A percentile compares a stretch with the other conserved stretches of the same genome.
Conservation (phyloP, 2,888 invertebrate genomes). For the Nemurella pictetii region DNA sequence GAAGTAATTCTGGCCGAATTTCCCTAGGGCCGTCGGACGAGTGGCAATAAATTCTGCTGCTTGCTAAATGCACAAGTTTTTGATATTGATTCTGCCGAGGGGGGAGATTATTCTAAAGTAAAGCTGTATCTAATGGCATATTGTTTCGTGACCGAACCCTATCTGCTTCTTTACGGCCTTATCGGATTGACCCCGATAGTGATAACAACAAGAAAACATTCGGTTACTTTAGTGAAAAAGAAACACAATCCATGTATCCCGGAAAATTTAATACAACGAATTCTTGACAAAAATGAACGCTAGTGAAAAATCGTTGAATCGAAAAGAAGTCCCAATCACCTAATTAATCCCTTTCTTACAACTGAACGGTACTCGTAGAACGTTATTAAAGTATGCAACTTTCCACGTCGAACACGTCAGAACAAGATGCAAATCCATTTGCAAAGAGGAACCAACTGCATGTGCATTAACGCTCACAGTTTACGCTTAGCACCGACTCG, state of each 20-base stretch:
- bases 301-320: too few relatives aligned
- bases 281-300: too few relatives aligned
- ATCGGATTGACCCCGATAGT: background rate
- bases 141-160: background rate
- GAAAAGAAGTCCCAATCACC: too few relatives aligned
- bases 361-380: too few relatives aligned
- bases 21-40: background rate
- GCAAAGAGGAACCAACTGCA: too few relatives aligned
- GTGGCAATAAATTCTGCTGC: background rate
- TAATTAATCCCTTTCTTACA: too few relatives aligned
- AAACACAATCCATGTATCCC: background rate
- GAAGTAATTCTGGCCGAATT: slow-evolving; percentile 9
- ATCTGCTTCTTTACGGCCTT: background rate
- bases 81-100: background rate
- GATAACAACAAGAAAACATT: background rate
- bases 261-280: too few relatives aligned
- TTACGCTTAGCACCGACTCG: too few relatives aligned
- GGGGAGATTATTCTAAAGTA: background rate
- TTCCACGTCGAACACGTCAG: too few relatives aligned
- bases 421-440: too few relatives aligned
- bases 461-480: too few relatives aligned
- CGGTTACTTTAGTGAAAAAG: background rate
- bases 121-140: background rate
- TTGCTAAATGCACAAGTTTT: background rate
- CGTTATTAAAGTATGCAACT: too few relatives aligned